phyloP scores from a whole-genome alignment of 2,797 vertebrate genomes.

The Emydoidea blandingii region DNA sequence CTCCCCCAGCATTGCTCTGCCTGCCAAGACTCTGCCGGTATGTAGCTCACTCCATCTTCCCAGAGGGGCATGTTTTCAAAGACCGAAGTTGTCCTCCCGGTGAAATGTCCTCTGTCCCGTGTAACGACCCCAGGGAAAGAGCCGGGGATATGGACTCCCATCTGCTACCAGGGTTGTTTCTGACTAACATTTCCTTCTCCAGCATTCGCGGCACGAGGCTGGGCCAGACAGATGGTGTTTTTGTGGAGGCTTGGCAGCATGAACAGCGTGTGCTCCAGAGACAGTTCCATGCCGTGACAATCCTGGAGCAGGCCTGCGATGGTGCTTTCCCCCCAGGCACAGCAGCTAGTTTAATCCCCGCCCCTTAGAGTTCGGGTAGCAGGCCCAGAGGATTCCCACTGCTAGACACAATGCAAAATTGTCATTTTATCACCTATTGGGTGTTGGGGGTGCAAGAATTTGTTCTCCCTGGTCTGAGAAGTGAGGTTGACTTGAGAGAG shows the following conservation, averaged over 20 bases:
- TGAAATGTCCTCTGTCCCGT: background rate
- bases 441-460: background rate
- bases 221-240: background rate
- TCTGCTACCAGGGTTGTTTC: background rate
- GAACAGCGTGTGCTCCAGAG: background rate
- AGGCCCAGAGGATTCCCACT: background rate
- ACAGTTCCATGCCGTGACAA: background rate
- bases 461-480: background rate
- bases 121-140: background rate
- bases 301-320: background rate
- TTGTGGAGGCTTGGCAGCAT: background rate
- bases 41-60: fast-evolving
- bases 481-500: background rate
- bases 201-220: background rate
- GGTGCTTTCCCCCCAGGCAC: background rate
- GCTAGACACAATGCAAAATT: background rate
- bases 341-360: background rate
- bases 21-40: background rate
- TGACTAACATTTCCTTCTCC: background rate
- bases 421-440: background rate
- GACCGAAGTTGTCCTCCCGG: background rate
- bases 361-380: background rate
- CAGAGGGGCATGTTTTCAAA: background rate
- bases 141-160: background rate
- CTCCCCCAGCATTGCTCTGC: background rate